Evolutionary conservation across 2,888 invertebrate species (phyloP), one percentile per base, ranked within the genome.

Genomic region (Lacanobia wlatinum): DNA sequence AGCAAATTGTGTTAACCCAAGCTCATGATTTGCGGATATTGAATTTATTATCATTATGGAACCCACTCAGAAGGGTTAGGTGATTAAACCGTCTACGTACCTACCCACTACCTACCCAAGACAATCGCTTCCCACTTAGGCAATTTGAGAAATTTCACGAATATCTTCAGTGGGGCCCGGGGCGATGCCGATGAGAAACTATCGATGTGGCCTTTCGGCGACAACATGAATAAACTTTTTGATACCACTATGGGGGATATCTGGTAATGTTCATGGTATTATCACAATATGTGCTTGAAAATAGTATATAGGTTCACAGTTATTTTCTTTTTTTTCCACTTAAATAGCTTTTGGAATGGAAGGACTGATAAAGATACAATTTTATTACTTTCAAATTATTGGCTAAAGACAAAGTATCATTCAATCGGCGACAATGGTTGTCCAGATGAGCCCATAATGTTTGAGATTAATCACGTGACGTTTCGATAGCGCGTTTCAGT

Each of bases 11-110:
- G 74, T 85, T 82, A 84, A 78, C 70, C 81, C 76, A 67, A 77
- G 77, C 86, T 87, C 89, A 90, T 92, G 91, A 93, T 94, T 92
- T 92, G 89, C 88, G 91, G 88, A 90, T 93, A 93, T 93, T 93
- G 91, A 93, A 93, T 94, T 91, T 93, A 92, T 91, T 91, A 92
- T 91, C 89, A 91, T 90, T 91, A 92, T 89, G 87, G 87, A 90
- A 86, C 87, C 86, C 86, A 71, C 86, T 88, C 84, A 83, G 88
- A 90, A 90, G 90, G 91, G 93, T 91, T 89, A 86, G 88, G 89
- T 91, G 92, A 93, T 93, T 94, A 92, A 91, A 89, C 90, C 91
- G 85, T 88, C 80, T 66, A 70, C 68, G 38, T 79, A 69, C 83
- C 55, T 55, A 66, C 89, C 34, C 34, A 34, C 28, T 79, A 69